Evolutionary conservation across 2,113 vertebrate genomes (phyloP), one percentile per base, ranked within the genome.

Genomic region (Daphoenositta chrysoptera): DNA sequence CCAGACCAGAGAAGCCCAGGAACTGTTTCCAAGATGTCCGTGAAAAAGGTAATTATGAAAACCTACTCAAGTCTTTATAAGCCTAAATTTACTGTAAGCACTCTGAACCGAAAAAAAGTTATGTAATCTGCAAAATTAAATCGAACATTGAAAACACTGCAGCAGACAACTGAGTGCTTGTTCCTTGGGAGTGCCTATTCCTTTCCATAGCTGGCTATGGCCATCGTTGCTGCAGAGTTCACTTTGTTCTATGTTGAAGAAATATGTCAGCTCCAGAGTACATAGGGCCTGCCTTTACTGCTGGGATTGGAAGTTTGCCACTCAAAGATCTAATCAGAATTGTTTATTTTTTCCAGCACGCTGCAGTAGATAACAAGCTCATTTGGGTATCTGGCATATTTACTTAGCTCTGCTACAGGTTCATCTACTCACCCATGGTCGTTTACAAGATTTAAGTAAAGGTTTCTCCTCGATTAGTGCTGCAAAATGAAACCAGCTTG

Each of bases 401-500:
- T 89, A 60, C 86, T 92, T 65, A 83, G n/a, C 26, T 84, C 48
- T 86, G 42, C 75, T 89, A 60, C 37, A 24, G 10, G 76, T 84
- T 94, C 56, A 61, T 64, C 57, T 69, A 40, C 51, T 86, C 84
- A 75, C 37, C 4, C 6, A 26, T 23, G 56, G n/a, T 21, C 0
- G 0, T 90, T 89, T 76, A 56, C 28, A 47, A 57, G 80, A 48
- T 70, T 89, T 83, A 83, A 94, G 44, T n/a, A 83, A 47, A 86
- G 82, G 60, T 57, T 94, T 89, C 56, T 92, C 53, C 53, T 87
- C 22, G 6, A 16, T 78, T 60, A 69, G 42, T 47, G 44, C 80
- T 84, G 72, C n/a, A 78, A 94, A 93, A 93, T 21, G 37, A 93
- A 94, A 86, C 23, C 69, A 84, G 80, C 82, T 76, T 76, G 56